Evolutionary conservation across 2,797 vertebrate species (phyloP).

Genomic region (Limnodromus scolopaceus): DNA sequence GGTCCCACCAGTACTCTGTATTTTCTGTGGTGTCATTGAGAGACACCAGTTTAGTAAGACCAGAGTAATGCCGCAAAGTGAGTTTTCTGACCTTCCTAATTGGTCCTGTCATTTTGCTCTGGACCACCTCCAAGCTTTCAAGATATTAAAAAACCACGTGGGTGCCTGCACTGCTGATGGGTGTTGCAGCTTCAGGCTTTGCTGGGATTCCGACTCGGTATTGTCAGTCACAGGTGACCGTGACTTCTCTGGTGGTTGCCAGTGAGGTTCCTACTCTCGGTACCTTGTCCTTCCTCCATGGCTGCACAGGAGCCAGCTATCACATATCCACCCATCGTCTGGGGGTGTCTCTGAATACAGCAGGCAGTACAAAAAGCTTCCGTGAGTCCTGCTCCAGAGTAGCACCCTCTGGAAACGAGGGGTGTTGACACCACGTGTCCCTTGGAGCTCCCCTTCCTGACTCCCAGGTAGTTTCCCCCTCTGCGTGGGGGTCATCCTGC

Average conservation of each 20-base stretch:
- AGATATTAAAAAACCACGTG: background rate
- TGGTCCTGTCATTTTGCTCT: background rate
- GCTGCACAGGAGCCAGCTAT: background rate
- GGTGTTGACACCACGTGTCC: background rate
- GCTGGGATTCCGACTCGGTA: accelerated
- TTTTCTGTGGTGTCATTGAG: background rate
- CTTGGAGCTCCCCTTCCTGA: background rate
- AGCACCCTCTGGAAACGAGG: background rate
- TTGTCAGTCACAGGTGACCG: background rate
- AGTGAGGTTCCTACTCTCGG: background rate
- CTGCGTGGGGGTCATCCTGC: accelerated
- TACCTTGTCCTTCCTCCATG: background rate
- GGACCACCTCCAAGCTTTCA: background rate
- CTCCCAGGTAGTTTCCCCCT: background rate
- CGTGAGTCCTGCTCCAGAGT: accelerated
- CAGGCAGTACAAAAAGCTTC: background rate
- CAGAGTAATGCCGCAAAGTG: background rate
- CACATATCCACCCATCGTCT: accelerated
- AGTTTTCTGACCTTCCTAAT: background rate
- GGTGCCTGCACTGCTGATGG: background rate
- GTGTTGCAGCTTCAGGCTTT: background rate
- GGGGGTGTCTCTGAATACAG: background rate
- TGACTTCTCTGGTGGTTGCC: background rate
- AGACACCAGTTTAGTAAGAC: background rate
- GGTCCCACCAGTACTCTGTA: background rate